Base-by-base conservation (phyloP, 1,140 invertebrate genomes). In the Melipona quadrifasciata region DNA sequence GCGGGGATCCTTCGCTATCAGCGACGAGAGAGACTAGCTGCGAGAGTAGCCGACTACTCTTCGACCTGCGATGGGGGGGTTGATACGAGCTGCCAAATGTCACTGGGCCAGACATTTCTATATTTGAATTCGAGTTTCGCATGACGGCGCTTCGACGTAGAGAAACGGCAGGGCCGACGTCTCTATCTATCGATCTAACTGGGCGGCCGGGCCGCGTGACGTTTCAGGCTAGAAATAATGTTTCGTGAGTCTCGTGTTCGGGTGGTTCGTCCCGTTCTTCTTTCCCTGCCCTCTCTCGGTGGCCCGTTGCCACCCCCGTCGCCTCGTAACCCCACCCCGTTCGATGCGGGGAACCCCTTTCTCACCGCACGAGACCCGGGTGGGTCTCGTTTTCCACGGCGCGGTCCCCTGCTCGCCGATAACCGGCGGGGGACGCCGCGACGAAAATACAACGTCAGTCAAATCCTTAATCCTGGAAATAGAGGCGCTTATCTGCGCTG, bases 51-150 rank as follows among this genome's bases (percentile, higher is more conserved):
- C 57, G 55, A 51, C 57, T 70, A 68, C 55, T 58, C 74, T 34
- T 64, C 79, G 68, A 85, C 74, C 74, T 65, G 53, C 34, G 80
- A 81, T 85, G 68, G 39, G 77, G 85, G 31, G 78, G 75, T 84
- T 84, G 88, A 90, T 90, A 90, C 81, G 79, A 87, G 64, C 80
- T 89, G 86, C 86, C 85, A 91, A 93, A 92, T 90, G 92, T 91
- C 91, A 89, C 87, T 88, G 82, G 86, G 86, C 79, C 88, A 90
- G 84, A 87, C 84, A 86, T 85, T 89, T 91, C 89, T 91, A 91
- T 91, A 93, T 92, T 91, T 91, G 82, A 93, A 93, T 91, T 84
- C 80, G 74, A 89, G 55, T 70, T 84, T 74, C 68, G 72, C 80
- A 80, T 80, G 67, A 72, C 61, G 77, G 76, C 55, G 34, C 47